Conservation (phyloP, 2,888 invertebrate species). For the Campaea margaritaria region DNA sequence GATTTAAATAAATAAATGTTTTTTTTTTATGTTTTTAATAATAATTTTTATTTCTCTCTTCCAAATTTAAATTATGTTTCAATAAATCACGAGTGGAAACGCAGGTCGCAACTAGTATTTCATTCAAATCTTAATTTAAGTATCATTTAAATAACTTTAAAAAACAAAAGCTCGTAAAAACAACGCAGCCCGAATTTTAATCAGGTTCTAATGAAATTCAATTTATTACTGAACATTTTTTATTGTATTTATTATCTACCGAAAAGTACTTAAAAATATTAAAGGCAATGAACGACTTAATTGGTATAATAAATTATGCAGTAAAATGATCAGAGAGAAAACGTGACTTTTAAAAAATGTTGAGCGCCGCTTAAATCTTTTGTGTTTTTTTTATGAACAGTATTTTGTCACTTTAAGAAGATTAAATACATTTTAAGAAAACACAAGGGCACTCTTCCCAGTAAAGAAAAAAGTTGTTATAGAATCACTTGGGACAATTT, state of each 20-base stretch:
- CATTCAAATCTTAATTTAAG: neutral
- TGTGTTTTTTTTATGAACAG: neutral
- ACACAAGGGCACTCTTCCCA: too few species aligned
- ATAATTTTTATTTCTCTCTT: too few species aligned
- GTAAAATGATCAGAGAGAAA: conserved; percentile 33
- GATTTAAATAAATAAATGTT: neutral
- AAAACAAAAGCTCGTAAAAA: neutral
- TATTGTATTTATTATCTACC: neutral
- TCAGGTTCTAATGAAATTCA: neutral
- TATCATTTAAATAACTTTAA: too few species aligned
- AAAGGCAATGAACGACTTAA: conserved; percentile 26
- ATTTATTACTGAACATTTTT: neutral
- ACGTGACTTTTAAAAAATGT: neutral
- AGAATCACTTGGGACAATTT: too few species aligned
- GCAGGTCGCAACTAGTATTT: neutral
- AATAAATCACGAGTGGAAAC: neutral
- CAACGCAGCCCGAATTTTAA: neutral
- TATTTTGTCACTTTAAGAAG: neutral
- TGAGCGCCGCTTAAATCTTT: neutral
- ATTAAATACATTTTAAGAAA: too few species aligned
- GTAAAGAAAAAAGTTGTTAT: too few species aligned
- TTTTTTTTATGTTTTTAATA: too few species aligned
- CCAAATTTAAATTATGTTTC: too few species aligned
- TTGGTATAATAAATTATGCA: conserved; percentile 41
- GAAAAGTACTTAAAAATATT: neutral